Conservation (phyloP, 2,113 vertebrate species). For the Synchiropus splendidus region DNA sequence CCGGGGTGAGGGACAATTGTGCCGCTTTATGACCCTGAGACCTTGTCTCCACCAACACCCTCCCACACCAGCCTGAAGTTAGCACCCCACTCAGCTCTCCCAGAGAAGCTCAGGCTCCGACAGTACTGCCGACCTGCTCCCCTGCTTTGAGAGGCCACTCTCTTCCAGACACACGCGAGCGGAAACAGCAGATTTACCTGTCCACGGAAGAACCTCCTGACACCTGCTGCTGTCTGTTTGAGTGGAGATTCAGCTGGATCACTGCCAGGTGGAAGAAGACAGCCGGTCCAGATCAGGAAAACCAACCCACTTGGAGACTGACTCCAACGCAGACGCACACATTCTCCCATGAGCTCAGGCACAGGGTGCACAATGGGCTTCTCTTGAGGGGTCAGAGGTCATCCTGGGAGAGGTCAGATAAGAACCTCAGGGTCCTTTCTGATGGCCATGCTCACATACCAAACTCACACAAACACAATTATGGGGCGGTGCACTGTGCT, state of each 20-base stretch:
- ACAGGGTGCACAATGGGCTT: slow-evolving; percentile 55
- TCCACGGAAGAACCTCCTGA: not conserved
- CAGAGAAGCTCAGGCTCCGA: no score
- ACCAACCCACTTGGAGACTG: slow-evolving; percentile 43
- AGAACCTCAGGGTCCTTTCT: slow-evolving; percentile 56
- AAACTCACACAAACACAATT: no score
- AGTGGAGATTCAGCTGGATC: no score
- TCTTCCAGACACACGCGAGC: slow-evolving; percentile 1
- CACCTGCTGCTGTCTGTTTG: no score
- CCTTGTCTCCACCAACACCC: slow-evolving; percentile 27
- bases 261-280: slow-evolving; percentile 66
- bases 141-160: slow-evolving; percentile 1
- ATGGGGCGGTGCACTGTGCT: no score
- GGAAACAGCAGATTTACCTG: not conserved
- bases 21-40: slow-evolving; percentile 54
- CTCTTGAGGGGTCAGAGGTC: slow-evolving; percentile 58
- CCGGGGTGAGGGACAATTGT: slow-evolving; percentile 57
- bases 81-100: slow-evolving; percentile 14
- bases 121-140: no score
- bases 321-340: slow-evolving; percentile 14
- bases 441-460: slow-evolving; percentile 44
- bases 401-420: slow-evolving; percentile 54
- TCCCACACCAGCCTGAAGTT: slow-evolving; percentile 22
- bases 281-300: slow-evolving; percentile 66
- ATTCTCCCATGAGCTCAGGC: slow-evolving; percentile 31